These are phyloP conservation scores for Melanostoma scalare DNA, from an alignment of 2,888 invertebrate species.

Conservation along the genomic window DNA sequence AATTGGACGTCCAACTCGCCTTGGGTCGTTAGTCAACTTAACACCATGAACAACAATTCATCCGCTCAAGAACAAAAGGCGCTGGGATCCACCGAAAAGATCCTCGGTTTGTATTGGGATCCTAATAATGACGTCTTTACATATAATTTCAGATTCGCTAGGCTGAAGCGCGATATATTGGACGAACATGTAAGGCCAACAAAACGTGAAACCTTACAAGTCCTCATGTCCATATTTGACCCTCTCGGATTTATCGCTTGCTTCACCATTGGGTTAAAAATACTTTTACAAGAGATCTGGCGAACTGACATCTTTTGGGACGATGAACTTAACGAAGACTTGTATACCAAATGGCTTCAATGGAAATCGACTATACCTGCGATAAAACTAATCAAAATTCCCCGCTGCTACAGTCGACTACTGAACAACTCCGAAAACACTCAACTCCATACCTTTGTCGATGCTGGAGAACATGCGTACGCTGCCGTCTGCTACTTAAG, in stretches of 20 bases:
- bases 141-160: neutral
- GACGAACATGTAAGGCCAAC: too few relatives aligned
- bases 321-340: neutral
- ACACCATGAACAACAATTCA: too few relatives aligned
- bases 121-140: neutral
- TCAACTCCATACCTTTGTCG: conserved; percentile 8
- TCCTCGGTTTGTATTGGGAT: too few relatives aligned
- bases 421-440: neutral
- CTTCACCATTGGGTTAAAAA: neutral
- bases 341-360: conserved; percentile 9
- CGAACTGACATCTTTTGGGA: conserved; percentile 12
- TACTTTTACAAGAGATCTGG: conserved; percentile 3
- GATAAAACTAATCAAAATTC: conserved; percentile 6
- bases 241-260: too few relatives aligned
- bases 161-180: neutral
- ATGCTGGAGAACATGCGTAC: conserved; percentile 66
- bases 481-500: neutral
- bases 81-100: neutral
- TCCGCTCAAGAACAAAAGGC: too few relatives aligned
- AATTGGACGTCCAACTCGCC: conserved; percentile 72
- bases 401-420: conserved; percentile 49
- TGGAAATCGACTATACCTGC: conserved; percentile 2
- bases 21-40: too few relatives aligned
- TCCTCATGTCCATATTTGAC: too few relatives aligned
- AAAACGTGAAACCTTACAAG: too few relatives aligned